These are phyloP conservation scores for Orchestes rusci DNA, from an alignment of 2,888 invertebrate genomes.

Conservation along the genomic window DNA sequence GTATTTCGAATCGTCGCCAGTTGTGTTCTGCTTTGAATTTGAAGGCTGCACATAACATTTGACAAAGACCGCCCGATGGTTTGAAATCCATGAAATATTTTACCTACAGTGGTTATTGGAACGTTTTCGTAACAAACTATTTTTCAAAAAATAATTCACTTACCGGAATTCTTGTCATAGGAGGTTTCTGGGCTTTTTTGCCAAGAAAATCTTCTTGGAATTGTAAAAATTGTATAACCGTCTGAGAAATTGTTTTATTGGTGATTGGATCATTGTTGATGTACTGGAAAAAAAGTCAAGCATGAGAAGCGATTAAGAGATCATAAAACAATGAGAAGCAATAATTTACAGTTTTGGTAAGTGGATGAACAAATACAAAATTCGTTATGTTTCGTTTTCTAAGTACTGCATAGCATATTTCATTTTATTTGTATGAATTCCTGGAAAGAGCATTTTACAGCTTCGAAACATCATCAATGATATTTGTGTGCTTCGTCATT, in stretches of 20 bases:
- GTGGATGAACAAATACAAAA: too few relatives aligned
- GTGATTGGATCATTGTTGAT: constrained; percentile 91
- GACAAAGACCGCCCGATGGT: constrained; percentile 86
- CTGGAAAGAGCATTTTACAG: too few relatives aligned
- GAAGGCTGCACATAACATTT: constrained; percentile 88
- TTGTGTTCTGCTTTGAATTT: constrained; percentile 95
- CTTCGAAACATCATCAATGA: too few relatives aligned
- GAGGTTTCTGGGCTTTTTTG: constrained; percentile 85
- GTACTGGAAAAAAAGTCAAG: constrained; percentile 54
- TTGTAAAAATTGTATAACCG: constrained; percentile 84
- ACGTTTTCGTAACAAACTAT: background rate
- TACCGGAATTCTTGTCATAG: constrained; percentile 81
- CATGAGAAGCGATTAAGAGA: too few relatives aligned
- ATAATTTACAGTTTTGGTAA: too few relatives aligned
- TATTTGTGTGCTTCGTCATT: too few relatives aligned
- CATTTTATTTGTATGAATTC: too few relatives aligned
- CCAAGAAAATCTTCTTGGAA: constrained; percentile 96
- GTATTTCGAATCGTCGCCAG: constrained; percentile 91
- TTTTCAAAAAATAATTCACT: constrained; percentile 16
- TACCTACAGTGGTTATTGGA: constrained; percentile 54
- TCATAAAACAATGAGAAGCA: too few relatives aligned
- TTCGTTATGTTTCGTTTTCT: too few relatives aligned
- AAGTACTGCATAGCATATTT: too few relatives aligned
- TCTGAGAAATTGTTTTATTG: constrained; percentile 79
- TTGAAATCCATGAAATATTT: constrained; percentile 95